phyloP scores from a whole-genome alignment of 1,140 invertebrate genomes.

The Thrips palmi region DNA sequence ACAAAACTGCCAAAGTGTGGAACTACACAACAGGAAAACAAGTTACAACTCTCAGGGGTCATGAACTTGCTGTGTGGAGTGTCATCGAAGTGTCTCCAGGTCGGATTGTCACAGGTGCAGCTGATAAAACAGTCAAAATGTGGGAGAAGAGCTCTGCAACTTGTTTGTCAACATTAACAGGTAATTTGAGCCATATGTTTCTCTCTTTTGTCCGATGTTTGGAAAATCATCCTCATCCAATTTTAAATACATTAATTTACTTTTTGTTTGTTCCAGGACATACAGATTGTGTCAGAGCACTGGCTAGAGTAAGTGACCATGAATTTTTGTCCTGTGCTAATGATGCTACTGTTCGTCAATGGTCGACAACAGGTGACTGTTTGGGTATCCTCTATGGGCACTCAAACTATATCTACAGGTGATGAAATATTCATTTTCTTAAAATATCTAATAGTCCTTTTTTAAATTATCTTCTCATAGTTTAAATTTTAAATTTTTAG shows the following conservation, averaged over 20 bases:
- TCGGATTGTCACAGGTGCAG: conserved; percentile 64
- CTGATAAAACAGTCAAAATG: conserved; percentile 76
- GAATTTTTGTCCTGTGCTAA: conserved; percentile 79
- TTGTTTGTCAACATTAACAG: conserved; percentile 28
- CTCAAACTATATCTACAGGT: conserved; percentile 58
- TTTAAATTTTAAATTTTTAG: background rate
- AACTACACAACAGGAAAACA: conserved; percentile 15
- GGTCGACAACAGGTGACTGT: conserved; percentile 60
- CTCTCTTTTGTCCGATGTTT: background rate
- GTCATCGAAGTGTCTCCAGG: conserved; percentile 40
- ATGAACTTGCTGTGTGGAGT: conserved; percentile 79
- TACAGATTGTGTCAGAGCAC: conserved; percentile 72
- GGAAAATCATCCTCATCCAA: background rate
- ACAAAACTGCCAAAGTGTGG: conserved; percentile 72
- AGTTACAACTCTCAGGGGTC: conserved; percentile 43
- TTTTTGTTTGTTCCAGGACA: conserved; percentile 40
- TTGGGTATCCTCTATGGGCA: conserved; percentile 63
- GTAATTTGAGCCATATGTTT: conserved; percentile 18
- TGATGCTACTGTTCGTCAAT: conserved; percentile 67
- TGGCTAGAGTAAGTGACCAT: conserved; percentile 43
- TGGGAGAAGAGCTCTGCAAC: conserved; percentile 44
- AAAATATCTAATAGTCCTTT: conserved; percentile 1
- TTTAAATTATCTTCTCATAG: background rate
- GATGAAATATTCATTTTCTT: conserved; percentile 18
- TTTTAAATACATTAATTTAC: background rate